phyloP scores from a whole-genome alignment of 2,797 vertebrate species.

The Gymnothorax reevesii region DNA sequence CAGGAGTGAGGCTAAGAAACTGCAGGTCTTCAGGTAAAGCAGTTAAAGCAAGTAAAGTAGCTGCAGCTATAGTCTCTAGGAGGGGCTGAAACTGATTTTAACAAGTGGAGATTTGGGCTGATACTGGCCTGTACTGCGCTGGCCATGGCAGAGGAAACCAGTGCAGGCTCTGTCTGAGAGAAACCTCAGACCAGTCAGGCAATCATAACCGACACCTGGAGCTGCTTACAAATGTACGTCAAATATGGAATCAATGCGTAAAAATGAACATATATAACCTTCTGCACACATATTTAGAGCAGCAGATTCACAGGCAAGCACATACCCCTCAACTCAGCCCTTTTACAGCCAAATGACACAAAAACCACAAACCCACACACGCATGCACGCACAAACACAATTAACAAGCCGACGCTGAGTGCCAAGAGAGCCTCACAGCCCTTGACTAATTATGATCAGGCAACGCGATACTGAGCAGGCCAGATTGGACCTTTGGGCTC shows the following conservation, averaged over 20 bases:
- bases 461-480: too few relatives aligned
- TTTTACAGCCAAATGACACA: neutral
- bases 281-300: too few relatives aligned
- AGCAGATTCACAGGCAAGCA: neutral
- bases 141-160: neutral
- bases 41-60: too few relatives aligned
- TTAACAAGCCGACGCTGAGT: too few relatives aligned
- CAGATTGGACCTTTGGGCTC: too few relatives aligned
- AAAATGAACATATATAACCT: too few relatives aligned
- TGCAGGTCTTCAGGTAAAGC: neutral
- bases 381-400: neutral
- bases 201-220: neutral
- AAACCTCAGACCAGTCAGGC: neutral
- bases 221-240: neutral
- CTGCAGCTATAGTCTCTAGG: too few relatives aligned
- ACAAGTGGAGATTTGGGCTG: constrained; percentile 6
- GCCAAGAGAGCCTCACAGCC: too few relatives aligned
- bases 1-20: neutral
- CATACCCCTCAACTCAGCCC: neutral
- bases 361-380: neutral
- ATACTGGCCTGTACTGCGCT: constrained; percentile 9
- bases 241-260: neutral
- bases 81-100: constrained; percentile 16
- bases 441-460: too few relatives aligned
- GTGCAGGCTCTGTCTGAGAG: neutral